Conservation (phyloP, 2,888 invertebrate genomes). For the Epiblema foenella region DNA sequence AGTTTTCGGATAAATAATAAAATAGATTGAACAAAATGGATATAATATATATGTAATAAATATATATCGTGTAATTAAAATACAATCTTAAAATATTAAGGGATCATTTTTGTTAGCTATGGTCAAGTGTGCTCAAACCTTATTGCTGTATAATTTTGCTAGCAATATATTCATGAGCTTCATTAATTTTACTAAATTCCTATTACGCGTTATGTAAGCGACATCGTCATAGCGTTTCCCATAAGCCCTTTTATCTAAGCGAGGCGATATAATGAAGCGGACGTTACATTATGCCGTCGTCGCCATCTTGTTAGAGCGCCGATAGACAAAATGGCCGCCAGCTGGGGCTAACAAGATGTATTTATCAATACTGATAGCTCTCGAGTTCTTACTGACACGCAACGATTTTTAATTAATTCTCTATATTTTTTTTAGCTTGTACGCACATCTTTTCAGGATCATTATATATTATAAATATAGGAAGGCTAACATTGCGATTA, state of each 20-base stretch:
- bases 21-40: too few relatives aligned
- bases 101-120: too few relatives aligned
- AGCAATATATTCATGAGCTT: too few relatives aligned
- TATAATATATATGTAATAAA: too few relatives aligned
- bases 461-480: not conserved
- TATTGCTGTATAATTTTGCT: too few relatives aligned
- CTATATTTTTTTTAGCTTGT: not conserved
- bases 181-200: too few relatives aligned
- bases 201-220: too few relatives aligned
- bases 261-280: slow-evolving; percentile 19
- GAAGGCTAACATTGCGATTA: not conserved
- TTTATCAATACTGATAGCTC: slow-evolving; percentile 40
- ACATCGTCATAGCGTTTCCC: too few relatives aligned
- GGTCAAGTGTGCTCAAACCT: too few relatives aligned
- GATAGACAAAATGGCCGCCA: slow-evolving; percentile 39
- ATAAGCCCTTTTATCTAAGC: not conserved
- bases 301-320: slow-evolving; percentile 41
- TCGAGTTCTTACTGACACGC: slow-evolving; percentile 5
- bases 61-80: too few relatives aligned
- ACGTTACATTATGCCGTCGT: slow-evolving; percentile 35
- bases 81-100: too few relatives aligned
- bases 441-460: not conserved
- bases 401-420: not conserved
- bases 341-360: slow-evolving; percentile 39
- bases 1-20: too few relatives aligned